phyloP scores from a whole-genome alignment of 2,888 invertebrate species.

The Hetaerina titia region DNA sequence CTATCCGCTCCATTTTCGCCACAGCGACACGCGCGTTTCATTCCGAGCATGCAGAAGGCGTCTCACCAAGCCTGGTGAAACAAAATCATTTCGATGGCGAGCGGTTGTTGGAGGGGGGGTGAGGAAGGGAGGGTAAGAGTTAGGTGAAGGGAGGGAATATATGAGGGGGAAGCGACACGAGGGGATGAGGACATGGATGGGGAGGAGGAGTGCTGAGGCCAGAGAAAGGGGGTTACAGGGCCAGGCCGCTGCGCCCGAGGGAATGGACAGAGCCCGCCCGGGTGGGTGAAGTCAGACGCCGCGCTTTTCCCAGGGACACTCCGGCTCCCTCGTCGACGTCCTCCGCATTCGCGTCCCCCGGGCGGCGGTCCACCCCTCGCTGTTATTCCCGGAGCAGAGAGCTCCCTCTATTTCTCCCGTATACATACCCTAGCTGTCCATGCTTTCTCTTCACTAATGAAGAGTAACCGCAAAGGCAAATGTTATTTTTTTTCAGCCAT shows the following conservation, averaged over 20 bases:
- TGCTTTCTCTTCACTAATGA: conserved; percentile 18
- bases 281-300: not conserved
- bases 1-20: conserved; percentile 24
- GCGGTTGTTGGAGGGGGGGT: not conserved
- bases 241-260: not conserved
- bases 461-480: conserved; percentile 15
- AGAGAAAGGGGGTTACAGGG: too few relatives aligned
- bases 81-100: conserved; percentile 40
- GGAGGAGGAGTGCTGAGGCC: not conserved
- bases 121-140: not conserved
- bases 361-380: not conserved
- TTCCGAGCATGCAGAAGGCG: not conserved
- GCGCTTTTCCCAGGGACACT: not conserved
- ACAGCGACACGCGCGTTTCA: conserved; percentile 53
- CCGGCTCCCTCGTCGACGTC: not conserved
- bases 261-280: not conserved
- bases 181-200: not conserved
- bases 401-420: not conserved
- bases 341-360: not conserved
- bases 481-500: not conserved
- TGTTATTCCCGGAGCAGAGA: not conserved
- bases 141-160: not conserved
- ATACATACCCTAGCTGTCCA: not conserved
- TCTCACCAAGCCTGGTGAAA: not conserved
- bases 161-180: not conserved